Evolutionary conservation across 2,888 invertebrate species (phyloP), one percentile per base, ranked within the genome.

Genomic region (Tridacna crocea): DNA sequence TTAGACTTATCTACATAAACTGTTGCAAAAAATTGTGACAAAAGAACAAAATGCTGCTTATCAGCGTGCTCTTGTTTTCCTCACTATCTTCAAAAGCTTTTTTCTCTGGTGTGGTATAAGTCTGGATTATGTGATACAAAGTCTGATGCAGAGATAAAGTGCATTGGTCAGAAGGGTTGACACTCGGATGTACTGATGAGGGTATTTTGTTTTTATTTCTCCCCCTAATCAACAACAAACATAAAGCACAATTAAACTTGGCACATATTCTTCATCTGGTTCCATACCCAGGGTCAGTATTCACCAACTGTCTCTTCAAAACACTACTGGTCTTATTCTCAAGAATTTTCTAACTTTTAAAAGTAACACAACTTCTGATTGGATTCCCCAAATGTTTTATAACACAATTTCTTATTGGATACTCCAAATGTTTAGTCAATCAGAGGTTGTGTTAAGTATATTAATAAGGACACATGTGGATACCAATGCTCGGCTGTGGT

Each of bases 201-300:
- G 22, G n/a, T n/a, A 61, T 61, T 61, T 61, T 22, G 22, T 26
- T 61, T 61, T 61, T 61, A 61, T 61, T 61, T 61, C 61, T n/a
- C 61, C n/a, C 61, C 26, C 15, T 22, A 4, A 26, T 22, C 26
- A 61, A 61, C n/a, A n/a, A 61, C 13, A 13, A n/a, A 24, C 61
- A 61, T 61, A 61, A 61, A 61, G 13, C 22, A n/a, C 22, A n/a
- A 61, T 24, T 61, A 26, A 61, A 61, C 26, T 13, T n/a, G 61
- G 61, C 61, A 58, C 19, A n/a, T 58, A 19, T 58, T 17, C 17
- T 58, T 10, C 58, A 36, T 36, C 36, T 58, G 58, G 58, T 58
- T 17, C 17, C 58, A 58, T 6, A 58, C 58, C 58, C 58, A 4
- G 36, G 36, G 3, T 58, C 58, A 2, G 10, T n/a, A 19, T 58